phyloP scores from a whole-genome alignment of 1,140 invertebrate species.

The Aphaenogaster rudis region DNA sequence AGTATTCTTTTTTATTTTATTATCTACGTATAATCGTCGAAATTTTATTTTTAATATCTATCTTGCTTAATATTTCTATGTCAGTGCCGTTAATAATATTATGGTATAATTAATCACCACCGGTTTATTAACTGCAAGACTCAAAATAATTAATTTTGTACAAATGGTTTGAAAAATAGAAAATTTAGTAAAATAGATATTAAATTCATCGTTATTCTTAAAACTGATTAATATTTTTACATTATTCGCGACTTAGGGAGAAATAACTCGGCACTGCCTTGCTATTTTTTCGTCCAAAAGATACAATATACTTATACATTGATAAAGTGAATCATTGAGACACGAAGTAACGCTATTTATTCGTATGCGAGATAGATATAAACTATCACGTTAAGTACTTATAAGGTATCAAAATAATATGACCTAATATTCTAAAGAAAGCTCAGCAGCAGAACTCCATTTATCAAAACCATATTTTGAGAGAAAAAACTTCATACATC shows the following conservation, averaged over 20 bases:
- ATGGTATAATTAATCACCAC: background rate
- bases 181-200: background rate
- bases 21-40: background rate
- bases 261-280: conserved; percentile 24
- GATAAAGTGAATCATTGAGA: conserved; percentile 8
- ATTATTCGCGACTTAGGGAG: background rate
- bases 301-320: conserved; percentile 26
- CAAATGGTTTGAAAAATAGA: background rate
- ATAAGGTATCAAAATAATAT: conserved; percentile 29
- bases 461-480: background rate
- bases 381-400: conserved; percentile 24
- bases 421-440: conserved; percentile 21
- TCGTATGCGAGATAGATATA: conserved; percentile 15
- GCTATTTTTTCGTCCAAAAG: conserved; percentile 26
- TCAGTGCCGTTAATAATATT: conserved; percentile 23
- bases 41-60: conserved; percentile 9
- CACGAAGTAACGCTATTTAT: background rate
- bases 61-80: background rate
- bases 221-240: conserved; percentile 9
- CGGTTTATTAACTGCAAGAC: background rate
- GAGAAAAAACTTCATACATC: background rate
- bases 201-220: conserved; percentile 31
- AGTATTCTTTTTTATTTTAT: conserved; percentile 32
- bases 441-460: conserved; percentile 14
- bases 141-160: background rate